Evolutionary conservation across 2,888 invertebrate species (phyloP).

Genomic region (Brachyptera risi): DNA sequence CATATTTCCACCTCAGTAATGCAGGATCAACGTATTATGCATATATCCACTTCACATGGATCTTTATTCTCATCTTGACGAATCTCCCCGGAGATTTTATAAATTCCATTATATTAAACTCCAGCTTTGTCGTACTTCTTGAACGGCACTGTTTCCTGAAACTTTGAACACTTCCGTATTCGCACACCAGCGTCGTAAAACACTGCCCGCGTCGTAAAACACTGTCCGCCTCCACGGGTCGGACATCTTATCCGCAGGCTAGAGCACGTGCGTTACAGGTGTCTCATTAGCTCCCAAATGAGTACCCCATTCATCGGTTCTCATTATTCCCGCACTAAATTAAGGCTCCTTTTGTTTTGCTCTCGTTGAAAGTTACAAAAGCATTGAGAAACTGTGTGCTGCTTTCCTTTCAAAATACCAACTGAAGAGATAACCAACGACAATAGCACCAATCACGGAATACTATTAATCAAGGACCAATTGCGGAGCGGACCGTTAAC

Average conservation of each 20-base stretch:
- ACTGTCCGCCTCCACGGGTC: no score
- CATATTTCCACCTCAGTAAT: no score
- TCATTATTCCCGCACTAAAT: slow-evolving; percentile 1
- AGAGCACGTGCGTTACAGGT: slow-evolving; percentile 8
- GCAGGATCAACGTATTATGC: no score
- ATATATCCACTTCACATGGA: no score
- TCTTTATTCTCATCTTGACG: no score
- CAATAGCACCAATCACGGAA: not conserved
- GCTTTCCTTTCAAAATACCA: not conserved
- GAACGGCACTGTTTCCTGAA: no score
- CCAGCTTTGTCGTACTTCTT: no score
- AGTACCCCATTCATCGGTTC: slow-evolving; percentile 4
- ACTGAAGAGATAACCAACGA: not conserved
- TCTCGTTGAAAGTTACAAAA: not conserved
- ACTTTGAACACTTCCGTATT: not conserved
- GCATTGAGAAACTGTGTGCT: not conserved
- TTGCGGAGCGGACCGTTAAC: not conserved
- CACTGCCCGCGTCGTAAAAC: not conserved
- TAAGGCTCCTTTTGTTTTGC: not conserved
- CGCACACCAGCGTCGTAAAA: not conserved
- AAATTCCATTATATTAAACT: no score
- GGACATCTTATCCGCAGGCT: no score
- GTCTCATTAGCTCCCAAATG: slow-evolving; percentile 4
- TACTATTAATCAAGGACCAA: not conserved
- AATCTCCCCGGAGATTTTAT: no score